Evolutionary conservation across 2,113 vertebrate genomes (phyloP), one percentile per base, ranked within the genome.

Genomic region (Neopipo cinnamomea): DNA sequence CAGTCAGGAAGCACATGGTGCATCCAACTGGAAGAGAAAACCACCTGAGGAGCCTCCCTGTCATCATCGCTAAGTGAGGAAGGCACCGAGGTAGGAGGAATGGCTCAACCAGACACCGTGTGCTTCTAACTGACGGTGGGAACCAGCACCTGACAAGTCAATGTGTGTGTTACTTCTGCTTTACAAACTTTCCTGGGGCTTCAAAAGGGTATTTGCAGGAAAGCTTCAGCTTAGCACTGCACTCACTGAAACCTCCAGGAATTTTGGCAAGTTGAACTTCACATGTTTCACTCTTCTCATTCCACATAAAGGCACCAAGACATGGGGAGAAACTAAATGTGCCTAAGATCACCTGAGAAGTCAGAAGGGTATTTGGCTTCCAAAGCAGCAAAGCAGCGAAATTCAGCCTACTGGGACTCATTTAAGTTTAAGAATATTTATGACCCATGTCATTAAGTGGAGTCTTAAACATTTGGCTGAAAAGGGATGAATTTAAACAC

Each of bases 141-240:
- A 81, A 13, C 19, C 71, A 55, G 66, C 37, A 28, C 31, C 37
- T 53, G 68, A 8, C 21, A 44, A 30, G 55, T 22, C n/a, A 18
- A 7, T 0, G 15, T 2, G 10, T 2, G 11, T 1, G 0, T 35
- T 30, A 52, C 42, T 62, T 88, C 75, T 41, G 56, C 18, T 59
- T 27, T 72, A 12, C 53, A 70, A 71, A 81, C 19, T 24, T 28
- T 27, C 22, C 47, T 25, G 17, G 3, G 52, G 5, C 49, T 92
- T 55, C 68, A 12, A 22, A 68, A 31, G 8, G 3, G 3, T 3
- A 4, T 47, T 39, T 50, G 23, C 47, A 81, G 35, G 30, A 31
- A 53, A 68, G 20, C 8, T 59, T 30, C 52, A 70, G 46, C 24
- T 52, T 1, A 59, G 24, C 31, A 31, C n/a, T 44, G 25, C 14